phyloP scores from a whole-genome alignment of 2,797 vertebrate species.

The Prionace glauca region DNA sequence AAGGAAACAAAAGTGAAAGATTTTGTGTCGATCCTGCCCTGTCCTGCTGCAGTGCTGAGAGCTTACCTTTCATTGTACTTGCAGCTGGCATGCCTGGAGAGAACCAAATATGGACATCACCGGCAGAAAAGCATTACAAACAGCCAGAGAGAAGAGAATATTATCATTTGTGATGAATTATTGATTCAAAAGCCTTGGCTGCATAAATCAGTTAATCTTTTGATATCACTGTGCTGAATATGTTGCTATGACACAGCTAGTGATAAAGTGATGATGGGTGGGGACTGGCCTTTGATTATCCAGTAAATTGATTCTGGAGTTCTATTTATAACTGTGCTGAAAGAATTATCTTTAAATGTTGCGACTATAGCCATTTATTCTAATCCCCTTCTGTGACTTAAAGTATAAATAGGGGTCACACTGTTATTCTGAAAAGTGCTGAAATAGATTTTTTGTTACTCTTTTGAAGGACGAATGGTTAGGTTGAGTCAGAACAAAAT shows the following conservation, averaged over 20 bases:
- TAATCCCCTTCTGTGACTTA: background rate
- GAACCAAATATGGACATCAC: background rate
- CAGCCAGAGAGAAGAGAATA: background rate
- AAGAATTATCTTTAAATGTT: background rate
- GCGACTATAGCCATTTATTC: conserved; percentile 9
- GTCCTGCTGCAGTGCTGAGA: background rate
- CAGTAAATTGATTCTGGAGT: background rate
- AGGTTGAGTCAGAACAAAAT: background rate
- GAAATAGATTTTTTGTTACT: background rate
- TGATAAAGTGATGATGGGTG: background rate
- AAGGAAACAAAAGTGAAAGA: background rate
- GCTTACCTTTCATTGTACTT: background rate
- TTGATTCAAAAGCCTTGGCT: conserved; percentile 8
- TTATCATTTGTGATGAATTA: background rate
- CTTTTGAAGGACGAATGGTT: background rate
- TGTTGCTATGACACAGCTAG: background rate
- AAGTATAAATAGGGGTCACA: background rate
- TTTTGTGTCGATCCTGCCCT: background rate
- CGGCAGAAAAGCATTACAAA: background rate
- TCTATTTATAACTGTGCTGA: background rate
- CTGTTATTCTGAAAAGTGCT: background rate
- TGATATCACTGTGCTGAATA: background rate
- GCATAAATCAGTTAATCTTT: background rate
- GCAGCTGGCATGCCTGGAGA: background rate
- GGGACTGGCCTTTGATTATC: background rate